Evolutionary conservation across 2,113 vertebrate genomes (phyloP), one percentile per base, ranked within the genome.

Genomic region (Candoia aspera): DNA sequence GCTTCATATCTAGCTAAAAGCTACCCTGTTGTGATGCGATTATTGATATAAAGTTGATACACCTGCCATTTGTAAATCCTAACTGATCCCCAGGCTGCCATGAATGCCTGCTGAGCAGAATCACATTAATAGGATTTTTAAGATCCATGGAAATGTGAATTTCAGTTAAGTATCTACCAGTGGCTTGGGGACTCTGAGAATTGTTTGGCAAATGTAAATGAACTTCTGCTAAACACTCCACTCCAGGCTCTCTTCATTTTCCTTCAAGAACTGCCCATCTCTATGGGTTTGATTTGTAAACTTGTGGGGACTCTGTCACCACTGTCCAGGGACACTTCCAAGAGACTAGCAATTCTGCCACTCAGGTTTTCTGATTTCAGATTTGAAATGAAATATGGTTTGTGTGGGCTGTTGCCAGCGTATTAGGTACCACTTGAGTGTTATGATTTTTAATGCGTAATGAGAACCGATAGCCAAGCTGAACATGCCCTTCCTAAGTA

Each of bases 161-260:
- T 90, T 68, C 19, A 26, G 15, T 86, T 87, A 68, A 91, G 64
- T 68, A 87, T 87, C 90, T 87, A 57, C 53, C 54, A 87, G n/a
- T 85, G 53, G 53, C 33, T 91, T 73, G 59, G 33, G 60, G 85
- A 68, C 49, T 42, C 46, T 8, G 60, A 86, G 59, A 73, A 24
- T 33, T 10, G 23, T 55, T 73, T 87, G 84, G 85, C 53, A 68
- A 87, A 42, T 46, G 24, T 46, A 91, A 87, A 73, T 87, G 33
- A 84, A 85, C 68, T 90, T 1, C 84, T 64, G 90, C 53, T 87
- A 87, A 87, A 87, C 33, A 91, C 62, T 87, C 62, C 11, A 33
- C 11, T 91, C 21, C 0, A 73, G 90, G 33, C 85, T 87, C 23
- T 87, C 23, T 55, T 58, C 24, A 13, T 29, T 91, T 73, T 58